These are phyloP conservation scores for Scaptodrosophila lebanonensis DNA, from an alignment of 1,140 invertebrate genomes.

Conservation along the genomic window DNA sequence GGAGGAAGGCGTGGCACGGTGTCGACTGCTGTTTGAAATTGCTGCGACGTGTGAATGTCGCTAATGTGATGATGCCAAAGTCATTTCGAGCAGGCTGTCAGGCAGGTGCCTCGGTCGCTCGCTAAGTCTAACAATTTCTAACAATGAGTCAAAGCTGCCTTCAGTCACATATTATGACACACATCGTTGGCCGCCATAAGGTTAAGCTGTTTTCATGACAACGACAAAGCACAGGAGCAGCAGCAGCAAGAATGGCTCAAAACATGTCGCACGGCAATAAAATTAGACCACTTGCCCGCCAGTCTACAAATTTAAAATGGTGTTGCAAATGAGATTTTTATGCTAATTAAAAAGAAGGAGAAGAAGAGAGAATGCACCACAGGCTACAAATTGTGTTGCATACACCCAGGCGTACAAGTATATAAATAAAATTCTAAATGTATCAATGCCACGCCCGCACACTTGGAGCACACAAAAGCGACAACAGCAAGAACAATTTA, in stretches of 20 bases:
- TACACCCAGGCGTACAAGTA: constrained; percentile 6
- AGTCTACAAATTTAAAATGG: constrained; percentile 43
- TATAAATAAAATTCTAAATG: too few species aligned
- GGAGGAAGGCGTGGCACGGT: constrained; percentile 25
- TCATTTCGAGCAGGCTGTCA: constrained; percentile 30
- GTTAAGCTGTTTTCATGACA: constrained; percentile 71
- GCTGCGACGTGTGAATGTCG: constrained; percentile 73
- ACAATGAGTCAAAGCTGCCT: too few species aligned
- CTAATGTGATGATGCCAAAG: constrained; percentile 67
- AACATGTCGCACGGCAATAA: too few species aligned
- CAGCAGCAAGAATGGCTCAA: too few species aligned
- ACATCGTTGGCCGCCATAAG: constrained; percentile 73
- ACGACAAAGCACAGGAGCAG: too few species aligned
- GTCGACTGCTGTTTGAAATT: constrained; percentile 71
- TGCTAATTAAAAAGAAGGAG: constrained; percentile 75
- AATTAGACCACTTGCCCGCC: too few species aligned
- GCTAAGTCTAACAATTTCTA: too few species aligned
- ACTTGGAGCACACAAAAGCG: too few species aligned
- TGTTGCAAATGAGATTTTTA: constrained; percentile 73
- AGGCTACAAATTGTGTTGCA: constrained; percentile 31
- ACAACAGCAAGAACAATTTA: too few species aligned
- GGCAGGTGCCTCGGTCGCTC: too few species aligned
- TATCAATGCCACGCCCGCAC: too few species aligned
- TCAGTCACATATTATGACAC: constrained; percentile 47
- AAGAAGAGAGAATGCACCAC: too few species aligned